Conservation (phyloP, 2,797 vertebrate species). For the Myoxocephalus aenaeus region DNA sequence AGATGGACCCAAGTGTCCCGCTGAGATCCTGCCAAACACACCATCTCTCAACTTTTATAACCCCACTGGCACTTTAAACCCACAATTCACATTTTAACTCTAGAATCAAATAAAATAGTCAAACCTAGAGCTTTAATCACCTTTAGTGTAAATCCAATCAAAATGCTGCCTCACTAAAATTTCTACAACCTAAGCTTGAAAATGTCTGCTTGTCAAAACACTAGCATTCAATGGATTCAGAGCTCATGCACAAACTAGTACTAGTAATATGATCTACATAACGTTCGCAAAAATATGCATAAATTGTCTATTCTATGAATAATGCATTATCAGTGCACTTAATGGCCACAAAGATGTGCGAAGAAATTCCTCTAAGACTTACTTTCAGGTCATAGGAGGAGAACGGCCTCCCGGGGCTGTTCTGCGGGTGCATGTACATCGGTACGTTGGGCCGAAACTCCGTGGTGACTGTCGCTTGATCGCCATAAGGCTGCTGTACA, state of each 20-base stretch:
- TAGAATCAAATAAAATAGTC: constrained; percentile 53
- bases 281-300: constrained; percentile 42
- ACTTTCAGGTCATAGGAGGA: constrained; percentile 92
- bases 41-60: constrained; percentile 66
- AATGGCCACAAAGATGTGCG: constrained; percentile 22
- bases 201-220: constrained; percentile 37
- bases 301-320: constrained; percentile 46
- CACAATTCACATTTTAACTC: constrained; percentile 66
- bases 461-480: constrained; percentile 59
- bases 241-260: constrained; percentile 42
- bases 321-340: constrained; percentile 41
- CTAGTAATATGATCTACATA: constrained; percentile 38
- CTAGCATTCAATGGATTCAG: constrained; percentile 37
- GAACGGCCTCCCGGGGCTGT: constrained; percentile 86
- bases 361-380: constrained; percentile 46
- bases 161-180: constrained; percentile 15
- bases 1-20: constrained; percentile 43
- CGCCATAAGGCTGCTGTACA: constrained; percentile 78
- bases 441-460: constrained; percentile 84
- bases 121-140: constrained; percentile 58
- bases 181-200: constrained; percentile 38
- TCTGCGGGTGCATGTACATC: constrained; percentile 88
- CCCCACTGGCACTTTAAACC: constrained; percentile 54
- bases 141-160: constrained; percentile 45
- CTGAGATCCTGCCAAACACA: constrained; percentile 63